phyloP scores from a whole-genome alignment of 1,140 invertebrate species.

The Araneus ventricosus region DNA sequence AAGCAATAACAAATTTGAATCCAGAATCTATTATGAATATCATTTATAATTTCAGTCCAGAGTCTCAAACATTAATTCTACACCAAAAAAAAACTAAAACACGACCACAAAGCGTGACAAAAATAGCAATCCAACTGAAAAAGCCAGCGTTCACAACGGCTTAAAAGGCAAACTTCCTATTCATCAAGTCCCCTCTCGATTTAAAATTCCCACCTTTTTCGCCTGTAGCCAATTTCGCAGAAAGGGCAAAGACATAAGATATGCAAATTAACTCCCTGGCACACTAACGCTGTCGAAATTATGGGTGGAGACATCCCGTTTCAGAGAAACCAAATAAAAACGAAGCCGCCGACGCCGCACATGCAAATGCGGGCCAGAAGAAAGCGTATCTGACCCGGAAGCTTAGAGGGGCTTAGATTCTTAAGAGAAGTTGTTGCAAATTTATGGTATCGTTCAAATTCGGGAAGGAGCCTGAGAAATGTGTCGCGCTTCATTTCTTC shows the following conservation, averaged over 20 bases:
- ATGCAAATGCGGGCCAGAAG: constrained; percentile 1
- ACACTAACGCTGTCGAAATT: not conserved
- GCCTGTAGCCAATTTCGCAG: constrained; percentile 7
- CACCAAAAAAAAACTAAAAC: too few species aligned
- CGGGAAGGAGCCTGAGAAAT: not conserved
- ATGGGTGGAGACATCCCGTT: not conserved
- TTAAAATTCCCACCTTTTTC: constrained; percentile 28
- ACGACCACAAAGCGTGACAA: not conserved
- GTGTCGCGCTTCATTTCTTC: constrained; percentile 1
- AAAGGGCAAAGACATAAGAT: constrained; percentile 34
- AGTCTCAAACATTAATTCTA: too few species aligned
- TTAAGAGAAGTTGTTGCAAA: constrained; percentile 9
- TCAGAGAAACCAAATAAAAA: not conserved
- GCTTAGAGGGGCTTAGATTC: constrained; percentile 25
- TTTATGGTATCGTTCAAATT: constrained; percentile 29
- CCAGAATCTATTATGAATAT: too few species aligned
- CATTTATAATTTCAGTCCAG: too few species aligned
- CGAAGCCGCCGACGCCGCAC: not conserved
- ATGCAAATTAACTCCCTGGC: not conserved
- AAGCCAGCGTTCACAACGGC: not conserved
- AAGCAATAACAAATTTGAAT: too few species aligned
- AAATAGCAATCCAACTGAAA: not conserved
- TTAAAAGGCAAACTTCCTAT: not conserved
- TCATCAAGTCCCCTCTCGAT: not conserved
- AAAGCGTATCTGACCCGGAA: constrained; percentile 10